Base-by-base conservation (phyloP, 2,888 invertebrate genomes). In the Epinotia demarniana region DNA sequence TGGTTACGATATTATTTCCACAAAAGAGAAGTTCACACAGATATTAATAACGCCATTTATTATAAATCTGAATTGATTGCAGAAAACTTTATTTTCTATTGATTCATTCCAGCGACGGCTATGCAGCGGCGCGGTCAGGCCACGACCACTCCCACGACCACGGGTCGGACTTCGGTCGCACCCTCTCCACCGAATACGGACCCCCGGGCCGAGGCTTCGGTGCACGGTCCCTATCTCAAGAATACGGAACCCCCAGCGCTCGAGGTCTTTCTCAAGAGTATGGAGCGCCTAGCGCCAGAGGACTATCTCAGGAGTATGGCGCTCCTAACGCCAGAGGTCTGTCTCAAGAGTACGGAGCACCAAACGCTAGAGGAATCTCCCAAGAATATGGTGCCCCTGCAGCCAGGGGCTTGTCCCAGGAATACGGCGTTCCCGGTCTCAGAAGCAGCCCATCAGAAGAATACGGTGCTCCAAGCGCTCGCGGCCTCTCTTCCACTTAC, bases 41-140 rank as follows among this genome's bases (percentile, higher is more conserved):
- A 5, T 8, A 33, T 6, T 6, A 0, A 33, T 33, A 33, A 33
- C 33, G 33, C 33, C 6, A 33, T 33, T 33, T 33, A 33, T 6
- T 33, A 6, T 0, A 33, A 33, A 23, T 23, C 23, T 23, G 23
- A 23, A 23, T 23, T 23, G 1, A 23, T 23, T 23, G 23, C 23
- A 23, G 23, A 23, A 23, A 23, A 23, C 23, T 23, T 27, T 27
- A 27, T 2, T 43, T 16, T n/a, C 3, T 2, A 16, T n/a, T 53
- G 6, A 69, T 39, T 46, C 9, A 75, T 87, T 88, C 9, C 83
- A 92, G 92, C 39, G 88, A 91, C 43, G 85, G 90, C 46, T 92
- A 92, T 75, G 80, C 89, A 68, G 78, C 87, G 70, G 82, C 86
- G 1, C 83, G 86, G 9, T 84, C 87, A 8, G 80, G 82, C 43